These are phyloP conservation scores for Maccullochella peelii DNA, from an alignment of 2,113 vertebrate genomes.

Conservation along the genomic window DNA sequence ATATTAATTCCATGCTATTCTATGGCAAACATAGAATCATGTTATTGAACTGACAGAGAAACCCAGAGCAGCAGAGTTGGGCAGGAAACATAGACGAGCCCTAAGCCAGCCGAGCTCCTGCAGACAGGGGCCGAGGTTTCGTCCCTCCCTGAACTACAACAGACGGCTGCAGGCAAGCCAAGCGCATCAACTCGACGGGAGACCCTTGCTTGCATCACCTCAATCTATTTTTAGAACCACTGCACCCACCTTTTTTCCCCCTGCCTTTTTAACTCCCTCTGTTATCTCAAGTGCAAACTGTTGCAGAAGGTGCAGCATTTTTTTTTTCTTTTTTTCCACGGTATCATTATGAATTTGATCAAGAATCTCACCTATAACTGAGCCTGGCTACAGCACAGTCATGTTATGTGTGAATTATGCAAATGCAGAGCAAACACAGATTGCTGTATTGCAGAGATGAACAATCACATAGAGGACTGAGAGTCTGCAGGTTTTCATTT, in stretches of 20 bases:
- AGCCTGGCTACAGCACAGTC: neutral
- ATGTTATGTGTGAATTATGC: slow-evolving; percentile 44
- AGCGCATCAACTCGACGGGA: slow-evolving; percentile 79
- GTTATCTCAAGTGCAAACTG: slow-evolving; percentile 47
- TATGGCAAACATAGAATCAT: slow-evolving; percentile 50
- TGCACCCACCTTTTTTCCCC: slow-evolving; percentile 65
- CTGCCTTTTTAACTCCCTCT: slow-evolving; percentile 35
- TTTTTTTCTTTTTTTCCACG: neutral
- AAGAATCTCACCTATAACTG: neutral
- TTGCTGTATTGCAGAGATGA: slow-evolving; percentile 42
- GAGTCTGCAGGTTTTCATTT: slow-evolving; percentile 57
- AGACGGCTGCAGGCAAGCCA: slow-evolving; percentile 77
- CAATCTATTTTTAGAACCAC: slow-evolving; percentile 82
- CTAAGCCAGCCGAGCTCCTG: slow-evolving; percentile 59
- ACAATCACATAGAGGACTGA: slow-evolving; percentile 32
- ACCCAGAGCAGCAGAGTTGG: slow-evolving; percentile 37
- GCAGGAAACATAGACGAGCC: slow-evolving; percentile 41
- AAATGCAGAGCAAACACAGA: slow-evolving; percentile 55
- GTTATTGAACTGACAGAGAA: slow-evolving; percentile 58
- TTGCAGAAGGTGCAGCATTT: slow-evolving; percentile 14
- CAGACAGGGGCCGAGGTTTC: slow-evolving; percentile 69
- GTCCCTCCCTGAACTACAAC: slow-evolving; percentile 76
- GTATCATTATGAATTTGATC: neutral
- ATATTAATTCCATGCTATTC: slow-evolving; percentile 66
- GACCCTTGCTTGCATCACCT: slow-evolving; percentile 81